Conservation (phyloP, 2,888 invertebrate genomes). For the Orchesellides sinensis region DNA sequence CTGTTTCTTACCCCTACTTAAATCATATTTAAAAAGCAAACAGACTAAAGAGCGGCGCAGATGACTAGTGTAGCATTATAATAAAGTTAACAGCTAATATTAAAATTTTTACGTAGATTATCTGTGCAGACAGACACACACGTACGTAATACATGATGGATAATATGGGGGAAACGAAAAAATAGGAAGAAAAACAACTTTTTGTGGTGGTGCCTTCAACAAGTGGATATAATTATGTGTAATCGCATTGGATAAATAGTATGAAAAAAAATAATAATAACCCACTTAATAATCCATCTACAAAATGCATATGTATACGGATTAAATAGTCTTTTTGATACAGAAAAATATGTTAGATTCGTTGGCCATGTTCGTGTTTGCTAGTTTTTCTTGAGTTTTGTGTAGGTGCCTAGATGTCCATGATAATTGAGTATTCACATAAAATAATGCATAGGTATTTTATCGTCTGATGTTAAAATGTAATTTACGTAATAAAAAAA, state of each 20-base stretch:
- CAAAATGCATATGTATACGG: background rate
- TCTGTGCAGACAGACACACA: no score
- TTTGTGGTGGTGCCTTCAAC: slow-evolving; percentile 7
- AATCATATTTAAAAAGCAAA: background rate
- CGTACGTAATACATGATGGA: no score
- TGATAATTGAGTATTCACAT: slow-evolving; percentile 56
- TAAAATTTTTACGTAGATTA: background rate
- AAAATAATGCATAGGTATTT: background rate
- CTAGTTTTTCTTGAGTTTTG: background rate
- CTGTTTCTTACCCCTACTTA: no score
- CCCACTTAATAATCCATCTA: background rate
- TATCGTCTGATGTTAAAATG: no score
- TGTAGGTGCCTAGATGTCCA: slow-evolving; percentile 63
- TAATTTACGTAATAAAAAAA: no score
- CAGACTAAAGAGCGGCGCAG: no score
- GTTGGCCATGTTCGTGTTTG: no score
- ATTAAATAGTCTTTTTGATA: background rate
- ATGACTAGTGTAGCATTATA: background rate
- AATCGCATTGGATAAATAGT: slow-evolving; percentile 12
- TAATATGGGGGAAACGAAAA: no score
- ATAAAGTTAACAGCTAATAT: background rate
- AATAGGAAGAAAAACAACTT: slow-evolving; percentile 23
- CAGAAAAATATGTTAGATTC: no score
- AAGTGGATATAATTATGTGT: slow-evolving; percentile 13
- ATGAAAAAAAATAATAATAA: background rate